Percentiles rank a stretch among this genome's conserved stretches.
phyloP scores from a whole-genome alignment of 2,113 vertebrate genomes.

The Anhinga rufa region DNA sequence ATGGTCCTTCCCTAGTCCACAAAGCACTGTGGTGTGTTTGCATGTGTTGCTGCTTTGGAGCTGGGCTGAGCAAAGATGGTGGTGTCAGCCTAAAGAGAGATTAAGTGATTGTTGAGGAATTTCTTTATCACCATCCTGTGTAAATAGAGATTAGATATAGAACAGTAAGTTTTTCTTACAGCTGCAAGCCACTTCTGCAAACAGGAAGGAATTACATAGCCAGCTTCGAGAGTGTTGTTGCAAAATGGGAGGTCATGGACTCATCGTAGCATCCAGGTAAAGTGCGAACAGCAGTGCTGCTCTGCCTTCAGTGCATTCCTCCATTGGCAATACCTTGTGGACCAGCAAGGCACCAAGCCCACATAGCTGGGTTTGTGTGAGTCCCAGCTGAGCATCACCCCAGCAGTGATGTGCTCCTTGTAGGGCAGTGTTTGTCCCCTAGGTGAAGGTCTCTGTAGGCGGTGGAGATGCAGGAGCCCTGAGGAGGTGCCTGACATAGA shows the following conservation, averaged over 20 bases:
- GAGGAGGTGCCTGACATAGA: background rate
- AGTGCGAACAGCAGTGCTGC: background rate
- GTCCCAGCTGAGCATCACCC: background rate
- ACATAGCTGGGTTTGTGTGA: background rate
- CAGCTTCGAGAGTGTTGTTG: background rate
- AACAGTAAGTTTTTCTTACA: background rate
- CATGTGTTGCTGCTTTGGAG: background rate
- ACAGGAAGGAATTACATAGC: background rate
- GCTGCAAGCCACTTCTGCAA: background rate
- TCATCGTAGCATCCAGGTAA: accelerated
- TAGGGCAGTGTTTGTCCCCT: background rate
- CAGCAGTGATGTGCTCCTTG: background rate
- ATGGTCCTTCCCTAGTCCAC: background rate
- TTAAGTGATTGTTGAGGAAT: constrained; percentile 50
- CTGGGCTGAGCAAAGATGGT: background rate
- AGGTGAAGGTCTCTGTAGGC: background rate
- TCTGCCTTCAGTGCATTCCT: background rate
- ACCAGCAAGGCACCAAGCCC: background rate
- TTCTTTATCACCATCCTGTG: constrained; percentile 46
- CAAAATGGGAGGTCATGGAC: background rate
- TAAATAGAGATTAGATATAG: constrained; percentile 49
- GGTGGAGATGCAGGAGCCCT: background rate
- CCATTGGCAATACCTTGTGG: background rate
- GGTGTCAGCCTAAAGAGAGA: constrained; percentile 23
- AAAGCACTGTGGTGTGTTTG: background rate